Evolutionary conservation across 2,113 vertebrate genomes (phyloP).

Genomic region (Erythrolamprus reginae): DNA sequence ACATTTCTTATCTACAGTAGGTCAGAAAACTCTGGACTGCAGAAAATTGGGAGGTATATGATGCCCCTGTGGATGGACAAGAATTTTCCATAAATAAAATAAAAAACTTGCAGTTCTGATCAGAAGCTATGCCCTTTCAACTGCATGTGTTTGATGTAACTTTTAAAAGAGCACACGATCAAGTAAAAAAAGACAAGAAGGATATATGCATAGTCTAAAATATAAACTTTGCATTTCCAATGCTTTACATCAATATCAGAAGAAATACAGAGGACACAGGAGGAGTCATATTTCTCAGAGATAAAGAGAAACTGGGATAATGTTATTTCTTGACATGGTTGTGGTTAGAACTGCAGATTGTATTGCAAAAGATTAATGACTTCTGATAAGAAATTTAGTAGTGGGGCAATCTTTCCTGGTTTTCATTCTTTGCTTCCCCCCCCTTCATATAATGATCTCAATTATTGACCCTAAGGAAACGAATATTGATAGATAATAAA

Average conservation of each 20-base stretch:
- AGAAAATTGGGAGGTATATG: neutral
- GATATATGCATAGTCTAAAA: neutral
- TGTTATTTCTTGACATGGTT: neutral
- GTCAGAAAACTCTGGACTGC: neutral
- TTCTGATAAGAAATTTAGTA: fast-evolving
- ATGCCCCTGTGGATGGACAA: neutral
- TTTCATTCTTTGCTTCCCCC: neutral
- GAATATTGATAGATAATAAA: neutral
- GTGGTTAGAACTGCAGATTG: neutral
- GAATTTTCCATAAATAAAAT: neutral
- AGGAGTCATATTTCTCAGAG: neutral
- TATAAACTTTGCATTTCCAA: neutral
- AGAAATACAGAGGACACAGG: neutral
- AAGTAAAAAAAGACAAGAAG: neutral
- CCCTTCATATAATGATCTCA: neutral
- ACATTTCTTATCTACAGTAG: neutral
- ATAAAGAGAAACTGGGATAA: neutral
- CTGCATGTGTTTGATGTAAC: neutral
- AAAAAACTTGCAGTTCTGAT: neutral
- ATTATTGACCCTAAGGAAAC: neutral
- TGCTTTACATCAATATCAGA: neutral
- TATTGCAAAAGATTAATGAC: neutral
- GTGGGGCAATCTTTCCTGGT: neutral
- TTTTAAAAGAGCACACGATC: neutral
- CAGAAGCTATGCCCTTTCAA: neutral